Evolutionary conservation across 1,140 invertebrate species (phyloP).

Genomic region (Calycopis cecrops): DNA sequence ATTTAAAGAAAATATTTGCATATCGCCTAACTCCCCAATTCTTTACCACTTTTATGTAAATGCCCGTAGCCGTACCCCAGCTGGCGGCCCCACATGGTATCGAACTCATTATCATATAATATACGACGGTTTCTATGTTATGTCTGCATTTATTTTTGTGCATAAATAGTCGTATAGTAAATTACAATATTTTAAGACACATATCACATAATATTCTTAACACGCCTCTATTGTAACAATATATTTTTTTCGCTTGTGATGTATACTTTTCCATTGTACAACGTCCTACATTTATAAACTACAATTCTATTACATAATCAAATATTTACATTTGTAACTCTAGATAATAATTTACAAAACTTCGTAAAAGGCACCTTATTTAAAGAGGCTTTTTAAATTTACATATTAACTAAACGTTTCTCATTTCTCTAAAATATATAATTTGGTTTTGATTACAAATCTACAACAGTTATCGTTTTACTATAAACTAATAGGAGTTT

Average conservation of each 20-base stretch:
- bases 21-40: slow-evolving; percentile 69
- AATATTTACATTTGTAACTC: slow-evolving; percentile 69
- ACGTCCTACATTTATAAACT: slow-evolving; percentile 59
- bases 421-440: slow-evolving; percentile 75
- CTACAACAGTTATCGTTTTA: slow-evolving; percentile 68
- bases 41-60: slow-evolving; percentile 64
- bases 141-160: slow-evolving; percentile 70
- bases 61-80: slow-evolving; percentile 57
- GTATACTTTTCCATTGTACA: slow-evolving; percentile 42
- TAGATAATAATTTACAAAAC: slow-evolving; percentile 70
- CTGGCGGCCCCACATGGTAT: slow-evolving; percentile 54
- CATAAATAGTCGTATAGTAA: slow-evolving; percentile 48
- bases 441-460: slow-evolving; percentile 72
- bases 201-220: slow-evolving; percentile 32
- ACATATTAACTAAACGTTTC: slow-evolving; percentile 69
- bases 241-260: slow-evolving; percentile 6
- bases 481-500: slow-evolving; percentile 73
- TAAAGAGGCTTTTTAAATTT: slow-evolving; percentile 72
- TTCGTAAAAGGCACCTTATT: slow-evolving; percentile 70
- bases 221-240: slow-evolving; percentile 51
- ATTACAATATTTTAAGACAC: slow-evolving; percentile 31
- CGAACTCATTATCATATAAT: slow-evolving; percentile 57
- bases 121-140: slow-evolving; percentile 48
- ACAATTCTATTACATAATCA: slow-evolving; percentile 60
- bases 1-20: slow-evolving; percentile 72